Percentiles rank a stretch among this genome's conserved stretches.
Conservation (phyloP, 2,888 invertebrate genomes). For the Cosmorhoe ocellata region DNA sequence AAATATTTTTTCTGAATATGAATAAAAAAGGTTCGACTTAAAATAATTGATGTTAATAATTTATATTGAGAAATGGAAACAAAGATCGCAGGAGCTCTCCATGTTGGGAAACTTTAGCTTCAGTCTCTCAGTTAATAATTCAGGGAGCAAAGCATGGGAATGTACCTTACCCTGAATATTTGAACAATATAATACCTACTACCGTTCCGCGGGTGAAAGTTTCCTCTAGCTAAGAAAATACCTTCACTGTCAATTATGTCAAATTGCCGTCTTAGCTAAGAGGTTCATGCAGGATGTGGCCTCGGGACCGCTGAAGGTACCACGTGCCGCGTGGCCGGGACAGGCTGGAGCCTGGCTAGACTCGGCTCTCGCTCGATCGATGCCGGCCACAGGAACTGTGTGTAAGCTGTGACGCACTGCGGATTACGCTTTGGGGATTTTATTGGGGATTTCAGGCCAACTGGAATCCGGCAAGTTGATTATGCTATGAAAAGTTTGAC, state of each 20-base stretch:
- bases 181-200: neutral
- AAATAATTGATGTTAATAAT: no score
- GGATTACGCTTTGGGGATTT: neutral
- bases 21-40: no score
- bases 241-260: neutral
- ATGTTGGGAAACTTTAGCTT: no score
- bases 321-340: neutral
- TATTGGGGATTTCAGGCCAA: neutral
- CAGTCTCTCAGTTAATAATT: neutral
- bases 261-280: neutral
- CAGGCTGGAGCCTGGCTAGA: conserved; percentile 1
- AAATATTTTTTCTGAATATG: no score
- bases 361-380: conserved; percentile 8
- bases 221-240: neutral
- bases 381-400: neutral
- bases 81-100: no score
- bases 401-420: conserved; percentile 12
- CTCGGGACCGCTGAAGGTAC: neutral
- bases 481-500: no score
- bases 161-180: neutral
- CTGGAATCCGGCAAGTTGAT: no score
- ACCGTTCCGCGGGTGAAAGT: neutral
- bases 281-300: neutral
- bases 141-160: neutral
- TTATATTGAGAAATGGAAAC: no score